Evolutionary conservation across 1,140 invertebrate species (phyloP).

Genomic region (Papilio glaucus): DNA sequence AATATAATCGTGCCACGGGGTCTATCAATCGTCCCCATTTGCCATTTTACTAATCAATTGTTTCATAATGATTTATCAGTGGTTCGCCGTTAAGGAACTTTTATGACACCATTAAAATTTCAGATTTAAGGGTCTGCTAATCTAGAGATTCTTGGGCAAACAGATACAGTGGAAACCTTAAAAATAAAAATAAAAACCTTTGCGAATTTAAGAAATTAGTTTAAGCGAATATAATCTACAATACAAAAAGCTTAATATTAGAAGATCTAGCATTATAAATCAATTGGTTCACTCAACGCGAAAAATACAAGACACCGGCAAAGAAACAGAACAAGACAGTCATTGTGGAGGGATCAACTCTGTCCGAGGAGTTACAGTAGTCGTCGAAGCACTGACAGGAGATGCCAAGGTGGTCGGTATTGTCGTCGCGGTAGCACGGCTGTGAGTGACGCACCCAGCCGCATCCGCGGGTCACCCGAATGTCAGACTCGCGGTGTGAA

Average conservation of each 20-base stretch:
- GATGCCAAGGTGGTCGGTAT: slow-evolving; percentile 81
- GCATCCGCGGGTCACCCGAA: slow-evolving; percentile 81
- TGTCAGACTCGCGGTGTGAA: slow-evolving; percentile 56
- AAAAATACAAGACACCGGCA: slow-evolving; percentile 56
- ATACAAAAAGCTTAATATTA: background rate
- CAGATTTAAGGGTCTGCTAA: no score
- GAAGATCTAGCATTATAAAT: background rate
- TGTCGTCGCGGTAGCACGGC: slow-evolving; percentile 81
- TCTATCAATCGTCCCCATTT: no score
- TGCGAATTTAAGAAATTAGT: background rate
- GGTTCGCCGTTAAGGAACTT: no score
- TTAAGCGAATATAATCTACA: background rate
- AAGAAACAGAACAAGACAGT: slow-evolving; percentile 49
- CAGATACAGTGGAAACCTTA: background rate
- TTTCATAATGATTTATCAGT: no score
- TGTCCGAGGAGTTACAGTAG: slow-evolving; percentile 77
- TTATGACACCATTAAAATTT: no score
- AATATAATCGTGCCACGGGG: no score
- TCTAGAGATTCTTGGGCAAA: no score
- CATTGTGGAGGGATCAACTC: slow-evolving; percentile 42
- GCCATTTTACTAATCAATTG: no score
- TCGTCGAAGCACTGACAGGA: slow-evolving; percentile 84
- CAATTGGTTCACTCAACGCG: slow-evolving; percentile 50
- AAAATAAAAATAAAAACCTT: background rate
- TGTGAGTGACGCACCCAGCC: slow-evolving; percentile 75